phyloP scores from a whole-genome alignment of 2,888 invertebrate species.

The Drosophila buzzatii region DNA sequence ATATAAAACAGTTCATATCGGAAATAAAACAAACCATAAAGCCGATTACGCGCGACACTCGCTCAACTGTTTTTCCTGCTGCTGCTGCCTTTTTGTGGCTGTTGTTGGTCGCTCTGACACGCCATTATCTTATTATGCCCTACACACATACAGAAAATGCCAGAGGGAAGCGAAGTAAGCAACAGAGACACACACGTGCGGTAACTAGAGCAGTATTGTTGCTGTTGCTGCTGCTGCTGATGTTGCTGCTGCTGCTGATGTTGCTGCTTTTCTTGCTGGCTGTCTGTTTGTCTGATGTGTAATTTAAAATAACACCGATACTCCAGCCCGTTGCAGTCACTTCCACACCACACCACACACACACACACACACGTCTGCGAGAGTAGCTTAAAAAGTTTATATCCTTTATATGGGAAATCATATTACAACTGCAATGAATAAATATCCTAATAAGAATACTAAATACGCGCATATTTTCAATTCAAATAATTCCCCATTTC shows the following conservation, averaged over 20 bases:
- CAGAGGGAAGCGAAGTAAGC: slow-evolving; percentile 15
- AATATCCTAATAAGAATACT: too few species aligned
- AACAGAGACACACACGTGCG: slow-evolving; percentile 57
- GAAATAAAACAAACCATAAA: slow-evolving; percentile 81
- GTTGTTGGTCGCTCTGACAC: slow-evolving; percentile 63
- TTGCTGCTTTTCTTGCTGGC: slow-evolving; percentile 37
- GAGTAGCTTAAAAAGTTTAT: slow-evolving; percentile 25
- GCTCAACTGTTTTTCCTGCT: slow-evolving; percentile 61
- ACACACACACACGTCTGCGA: slow-evolving; percentile 48
- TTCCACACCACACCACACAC: slow-evolving; percentile 23
- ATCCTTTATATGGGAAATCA: not conserved
- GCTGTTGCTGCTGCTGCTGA: slow-evolving; percentile 26
- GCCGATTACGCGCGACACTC: slow-evolving; percentile 78
- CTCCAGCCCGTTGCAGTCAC: slow-evolving; percentile 69
- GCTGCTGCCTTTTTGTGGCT: slow-evolving; percentile 25
- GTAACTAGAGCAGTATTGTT: slow-evolving; percentile 65
- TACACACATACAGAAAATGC: slow-evolving; percentile 46
- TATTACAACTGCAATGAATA: too few species aligned
- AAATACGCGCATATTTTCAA: too few species aligned
- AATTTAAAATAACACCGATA: slow-evolving; percentile 75
- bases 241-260: slow-evolving; percentile 34
- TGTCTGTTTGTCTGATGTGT: slow-evolving; percentile 59
- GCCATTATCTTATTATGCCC: slow-evolving; percentile 78
- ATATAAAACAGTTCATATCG: slow-evolving; percentile 75
- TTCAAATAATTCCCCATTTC: too few species aligned